phyloP scores from a whole-genome alignment of 2,797 vertebrate species.

The Protosalanx chinensis region DNA sequence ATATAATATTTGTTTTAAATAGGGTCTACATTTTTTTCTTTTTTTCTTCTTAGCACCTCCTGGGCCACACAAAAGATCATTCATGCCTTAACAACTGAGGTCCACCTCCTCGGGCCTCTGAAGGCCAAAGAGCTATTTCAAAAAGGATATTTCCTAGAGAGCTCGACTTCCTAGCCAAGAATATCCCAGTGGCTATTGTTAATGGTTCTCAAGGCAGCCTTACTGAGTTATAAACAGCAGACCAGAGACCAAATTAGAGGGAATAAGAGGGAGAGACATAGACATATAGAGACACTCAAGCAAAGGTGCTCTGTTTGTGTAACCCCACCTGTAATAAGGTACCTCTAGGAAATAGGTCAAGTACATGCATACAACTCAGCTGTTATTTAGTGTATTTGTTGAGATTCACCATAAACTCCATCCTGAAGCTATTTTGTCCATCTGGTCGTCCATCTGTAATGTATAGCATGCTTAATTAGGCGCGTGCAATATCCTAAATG shows the following conservation, averaged over 20 bases:
- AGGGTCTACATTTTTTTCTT: constrained; percentile 5
- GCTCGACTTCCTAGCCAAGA: constrained; percentile 18
- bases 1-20: not conserved
- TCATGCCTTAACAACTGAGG: constrained; percentile 15
- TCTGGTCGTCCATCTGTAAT: not conserved
- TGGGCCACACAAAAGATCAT: not conserved
- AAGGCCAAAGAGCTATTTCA: constrained; percentile 14
- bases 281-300: too few species aligned
- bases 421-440: too few species aligned
- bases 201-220: constrained; percentile 1
- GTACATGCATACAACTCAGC: not conserved
- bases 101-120: constrained; percentile 10
- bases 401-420: not conserved
- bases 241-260: too few species aligned
- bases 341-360: not conserved
- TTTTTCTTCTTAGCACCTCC: not conserved
- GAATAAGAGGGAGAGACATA: too few species aligned
- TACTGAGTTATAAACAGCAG: not conserved
- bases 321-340: too few species aligned
- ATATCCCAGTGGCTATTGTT: constrained; percentile 15
- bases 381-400: not conserved
- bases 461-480: constrained; percentile 23
- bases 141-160: constrained; percentile 34
- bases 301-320: too few species aligned
- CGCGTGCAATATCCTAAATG: not conserved